Evolutionary conservation across 1,140 invertebrate genomes (phyloP).

Genomic region (Coenobita brevimanus): DNA sequence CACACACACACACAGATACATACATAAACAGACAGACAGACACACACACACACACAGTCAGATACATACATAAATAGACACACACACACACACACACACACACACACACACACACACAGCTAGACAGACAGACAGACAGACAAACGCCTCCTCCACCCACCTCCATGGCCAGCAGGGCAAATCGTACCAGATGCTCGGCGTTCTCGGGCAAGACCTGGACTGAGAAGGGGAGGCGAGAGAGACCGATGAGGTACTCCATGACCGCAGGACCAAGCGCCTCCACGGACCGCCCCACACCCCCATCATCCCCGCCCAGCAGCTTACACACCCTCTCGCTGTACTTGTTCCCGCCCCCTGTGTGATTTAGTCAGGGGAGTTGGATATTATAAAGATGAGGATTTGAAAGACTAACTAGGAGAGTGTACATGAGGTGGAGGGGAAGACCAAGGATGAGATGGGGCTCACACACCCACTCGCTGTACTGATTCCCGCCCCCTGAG

Average conservation of each 20-base stretch:
- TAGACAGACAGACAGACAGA: no score
- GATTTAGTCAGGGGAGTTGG: background rate
- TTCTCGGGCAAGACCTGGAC: conserved; percentile 75
- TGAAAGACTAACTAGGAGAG: background rate
- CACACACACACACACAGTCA: no score
- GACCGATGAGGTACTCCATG: conserved; percentile 73
- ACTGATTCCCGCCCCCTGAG: conserved; percentile 74
- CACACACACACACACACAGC: no score
- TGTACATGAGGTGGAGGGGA: no score
- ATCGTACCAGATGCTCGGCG: conserved; percentile 77
- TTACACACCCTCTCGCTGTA: conserved; percentile 77
- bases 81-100: no score
- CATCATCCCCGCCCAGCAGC: conserved; percentile 76
- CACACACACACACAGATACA: no score
- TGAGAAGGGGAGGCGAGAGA: conserved; percentile 56
- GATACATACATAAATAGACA: no score
- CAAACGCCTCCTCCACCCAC: no score
- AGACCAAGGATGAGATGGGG: no score
- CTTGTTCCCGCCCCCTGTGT: conserved; percentile 73
- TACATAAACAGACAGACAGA: no score
- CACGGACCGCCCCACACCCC: conserved; percentile 75
- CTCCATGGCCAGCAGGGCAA: conserved; percentile 79
- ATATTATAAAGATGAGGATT: background rate
- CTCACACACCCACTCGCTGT: conserved; percentile 76
- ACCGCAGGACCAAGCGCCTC: conserved; percentile 75